Base-by-base conservation (phyloP, 64 coral and sea anemone species). In the Porites lutea region DNA sequence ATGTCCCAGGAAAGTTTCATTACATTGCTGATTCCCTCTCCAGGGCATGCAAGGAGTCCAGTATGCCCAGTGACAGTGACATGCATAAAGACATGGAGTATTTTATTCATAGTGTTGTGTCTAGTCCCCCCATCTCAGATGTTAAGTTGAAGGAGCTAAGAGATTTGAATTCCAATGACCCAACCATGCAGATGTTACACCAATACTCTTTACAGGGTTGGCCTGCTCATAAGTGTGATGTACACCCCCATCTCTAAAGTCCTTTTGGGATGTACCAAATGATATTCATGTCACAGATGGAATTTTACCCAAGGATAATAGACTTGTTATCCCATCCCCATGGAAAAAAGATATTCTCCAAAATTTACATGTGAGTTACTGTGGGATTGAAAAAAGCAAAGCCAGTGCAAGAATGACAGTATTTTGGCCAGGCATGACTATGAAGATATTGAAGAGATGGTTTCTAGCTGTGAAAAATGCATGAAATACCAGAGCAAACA, bases 1-100 rank as follows among this genome's bases (percentile, higher is more conserved):
- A 92, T 69, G 73, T 87, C 13, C 82, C 90, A 44, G 82, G 82
- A 13, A 92, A 92, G 52, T 86, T 23, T 51, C 80, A 86, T 52
- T 81, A 77, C 54, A 48, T 92, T 47, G 90, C 80, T 46, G 90
- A 92, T 55, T 77, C 82, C 14, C 69, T 86, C 11, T 87, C 70
- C 5, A 27, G 82, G 52, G 90, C 90, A 5, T 65, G 2, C n/a
- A 19, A 65, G 3, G 13, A 76, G 73, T 44, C 27, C 73, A 76
- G 15, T 51, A 7, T 15, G 13, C 73, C 73, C 43, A 18, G 4
- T 51, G 48, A n/a, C n/a, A 66, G 71, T 81, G 78, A 81, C 20
- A 81, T 81, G 78, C 52, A 81, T 81, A 10, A 81, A 8, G 78
- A 81, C 44, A 81, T 81, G 78, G 78, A 81, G 78, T 44, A 81